Conservation (phyloP, 1,140 invertebrate genomes). For the Drosophila kohkoa region DNA sequence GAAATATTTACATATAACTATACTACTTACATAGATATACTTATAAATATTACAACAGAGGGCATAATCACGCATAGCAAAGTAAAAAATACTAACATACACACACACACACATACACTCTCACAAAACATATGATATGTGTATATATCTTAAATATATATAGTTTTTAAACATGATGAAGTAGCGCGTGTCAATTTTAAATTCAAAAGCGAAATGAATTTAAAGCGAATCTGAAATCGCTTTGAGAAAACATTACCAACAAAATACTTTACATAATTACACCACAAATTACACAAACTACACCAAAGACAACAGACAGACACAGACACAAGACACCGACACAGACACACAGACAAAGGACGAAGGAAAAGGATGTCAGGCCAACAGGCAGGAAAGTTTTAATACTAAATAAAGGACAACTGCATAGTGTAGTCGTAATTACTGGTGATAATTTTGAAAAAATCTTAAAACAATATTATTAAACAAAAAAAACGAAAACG, state of each 20-base stretch:
- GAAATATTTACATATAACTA: slow-evolving; percentile 65
- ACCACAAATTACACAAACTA: slow-evolving; percentile 80
- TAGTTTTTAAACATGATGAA: slow-evolving; percentile 65
- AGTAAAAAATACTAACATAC: slow-evolving; percentile 43
- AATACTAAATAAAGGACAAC: slow-evolving; percentile 71
- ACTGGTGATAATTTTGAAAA: slow-evolving; percentile 83
- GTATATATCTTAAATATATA: slow-evolving; percentile 50
- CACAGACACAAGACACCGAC: slow-evolving; percentile 48
- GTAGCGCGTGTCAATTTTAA: slow-evolving; percentile 77
- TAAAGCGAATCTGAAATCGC: slow-evolving; percentile 22
- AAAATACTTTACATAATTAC: slow-evolving; percentile 69
- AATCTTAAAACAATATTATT: slow-evolving; percentile 49
- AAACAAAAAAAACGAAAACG: slow-evolving; percentile 32
- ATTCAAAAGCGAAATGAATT: slow-evolving; percentile 31
- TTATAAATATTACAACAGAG: slow-evolving; percentile 41
- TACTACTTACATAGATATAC: slow-evolving; percentile 49
- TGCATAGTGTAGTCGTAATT: slow-evolving; percentile 83
- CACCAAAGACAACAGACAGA: slow-evolving; percentile 50
- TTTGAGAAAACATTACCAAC: slow-evolving; percentile 54
- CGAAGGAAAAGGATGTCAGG: slow-evolving; percentile 50
- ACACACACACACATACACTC: slow-evolving; percentile 34
- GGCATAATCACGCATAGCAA: slow-evolving; percentile 62
- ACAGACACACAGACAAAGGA: slow-evolving; percentile 59
- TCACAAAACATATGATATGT: slow-evolving; percentile 45
- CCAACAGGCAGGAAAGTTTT: slow-evolving; percentile 44